Evolutionary conservation across 2,888 invertebrate species (phyloP).

Genomic region (Zygothrica quintamaculata): DNA sequence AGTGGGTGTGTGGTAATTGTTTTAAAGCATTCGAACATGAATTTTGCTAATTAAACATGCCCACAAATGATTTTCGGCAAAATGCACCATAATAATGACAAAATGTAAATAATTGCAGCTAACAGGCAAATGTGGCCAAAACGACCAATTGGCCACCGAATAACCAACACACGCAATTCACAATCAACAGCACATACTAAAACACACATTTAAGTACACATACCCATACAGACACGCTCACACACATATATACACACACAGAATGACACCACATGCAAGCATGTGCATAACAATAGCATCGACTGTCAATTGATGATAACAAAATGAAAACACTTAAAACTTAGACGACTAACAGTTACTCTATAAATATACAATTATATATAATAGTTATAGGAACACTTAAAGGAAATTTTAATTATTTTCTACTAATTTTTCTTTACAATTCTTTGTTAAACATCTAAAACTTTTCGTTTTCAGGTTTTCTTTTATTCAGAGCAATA

Average conservation of each 20-base stretch:
- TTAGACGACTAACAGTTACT: too few species aligned
- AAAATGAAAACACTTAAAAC: too few species aligned
- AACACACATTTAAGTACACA: slow-evolving; percentile 4
- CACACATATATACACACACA: slow-evolving; percentile 7
- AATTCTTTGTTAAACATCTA: too few species aligned
- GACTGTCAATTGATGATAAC: slow-evolving; percentile 7
- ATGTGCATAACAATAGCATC: slow-evolving; percentile 18
- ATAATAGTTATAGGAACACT: background rate
- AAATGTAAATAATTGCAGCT: slow-evolving; percentile 69
- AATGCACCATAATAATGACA: slow-evolving; percentile 61
- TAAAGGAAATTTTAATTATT: too few species aligned
- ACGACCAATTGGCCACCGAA: slow-evolving; percentile 42
- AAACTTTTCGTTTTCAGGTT: too few species aligned
- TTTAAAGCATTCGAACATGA: slow-evolving; percentile 68
- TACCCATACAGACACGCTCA: background rate
- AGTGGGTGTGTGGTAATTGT: slow-evolving; percentile 71
- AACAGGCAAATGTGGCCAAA: slow-evolving; percentile 33
- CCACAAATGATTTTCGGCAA: slow-evolving; percentile 61
- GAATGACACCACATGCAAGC: slow-evolving; percentile 4
- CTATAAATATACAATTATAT: too few species aligned
- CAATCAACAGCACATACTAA: background rate
- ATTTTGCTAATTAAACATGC: slow-evolving; percentile 75
- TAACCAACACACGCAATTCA: slow-evolving; percentile 21
- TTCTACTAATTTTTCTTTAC: too few species aligned
- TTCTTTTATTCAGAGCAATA: too few species aligned